These are phyloP conservation scores for Dolichoris vasculosae DNA, from an alignment of 1,140 invertebrate genomes.

Conservation along the genomic window DNA sequence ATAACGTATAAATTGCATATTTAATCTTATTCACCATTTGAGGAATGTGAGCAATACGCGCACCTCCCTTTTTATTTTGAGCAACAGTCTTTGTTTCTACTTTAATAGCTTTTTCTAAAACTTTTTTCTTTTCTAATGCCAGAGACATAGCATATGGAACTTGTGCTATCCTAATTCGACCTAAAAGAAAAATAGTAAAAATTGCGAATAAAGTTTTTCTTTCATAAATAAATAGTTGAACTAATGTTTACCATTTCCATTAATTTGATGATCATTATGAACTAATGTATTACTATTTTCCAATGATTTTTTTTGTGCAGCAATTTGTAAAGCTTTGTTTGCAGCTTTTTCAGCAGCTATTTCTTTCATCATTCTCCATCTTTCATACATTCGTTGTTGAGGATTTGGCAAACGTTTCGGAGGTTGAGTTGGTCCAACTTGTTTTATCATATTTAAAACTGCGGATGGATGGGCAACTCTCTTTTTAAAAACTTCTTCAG, in stretches of 20 bases:
- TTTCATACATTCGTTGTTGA: slow-evolving; percentile 69
- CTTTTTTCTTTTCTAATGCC: slow-evolving; percentile 77
- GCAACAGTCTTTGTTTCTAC: slow-evolving; percentile 75
- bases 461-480: slow-evolving; percentile 70
- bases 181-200: slow-evolving; percentile 49
- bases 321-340: neutral
- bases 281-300: slow-evolving; percentile 24
- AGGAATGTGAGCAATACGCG: slow-evolving; percentile 82
- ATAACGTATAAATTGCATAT: neutral
- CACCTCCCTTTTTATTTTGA: slow-evolving; percentile 81
- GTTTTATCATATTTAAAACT: slow-evolving; percentile 54
- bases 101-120: slow-evolving; percentile 71
- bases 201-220: neutral
- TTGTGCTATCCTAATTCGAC: slow-evolving; percentile 76
- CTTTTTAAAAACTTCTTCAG: slow-evolving; percentile 66
- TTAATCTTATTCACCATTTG: slow-evolving; percentile 68
- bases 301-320: slow-evolving; percentile 21
- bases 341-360: slow-evolving; percentile 62
- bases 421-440: slow-evolving; percentile 61
- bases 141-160: slow-evolving; percentile 78
- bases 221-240: slow-evolving; percentile 23
- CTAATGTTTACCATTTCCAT: slow-evolving; percentile 63
- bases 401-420: slow-evolving; percentile 65
- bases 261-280: slow-evolving; percentile 59
- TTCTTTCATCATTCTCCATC: slow-evolving; percentile 68